These are phyloP conservation scores for Haplotaxodon microlepis DNA, from an alignment of 2,113 vertebrate species.

Conservation along the genomic window DNA sequence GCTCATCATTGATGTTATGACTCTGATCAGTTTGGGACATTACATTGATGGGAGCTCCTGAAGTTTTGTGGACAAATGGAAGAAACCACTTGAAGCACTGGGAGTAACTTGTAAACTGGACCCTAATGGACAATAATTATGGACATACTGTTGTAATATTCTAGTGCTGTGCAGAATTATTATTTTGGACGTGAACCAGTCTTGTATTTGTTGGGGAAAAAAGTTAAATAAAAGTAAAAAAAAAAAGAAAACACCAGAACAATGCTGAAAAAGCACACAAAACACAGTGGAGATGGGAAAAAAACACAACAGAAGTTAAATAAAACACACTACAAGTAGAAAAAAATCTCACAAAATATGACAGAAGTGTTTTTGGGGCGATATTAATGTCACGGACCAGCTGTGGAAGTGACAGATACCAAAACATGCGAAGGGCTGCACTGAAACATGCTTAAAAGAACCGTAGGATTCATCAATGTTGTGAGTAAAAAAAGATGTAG, in stretches of 20 bases:
- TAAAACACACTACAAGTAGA: neutral
- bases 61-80: neutral
- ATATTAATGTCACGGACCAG: neutral
- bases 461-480: neutral
- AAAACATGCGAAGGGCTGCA: neutral
- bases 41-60: neutral
- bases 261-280: neutral
- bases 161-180: neutral
- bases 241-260: neutral
- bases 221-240: fast-evolving
- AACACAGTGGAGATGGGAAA: neutral
- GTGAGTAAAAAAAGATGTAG: neutral
- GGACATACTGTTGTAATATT: neutral
- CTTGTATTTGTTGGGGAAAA: neutral
- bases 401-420: neutral
- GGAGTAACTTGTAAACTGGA: neutral
- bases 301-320: neutral
- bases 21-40: too few relatives aligned
- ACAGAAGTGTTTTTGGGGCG: neutral
- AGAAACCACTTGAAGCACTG: neutral
- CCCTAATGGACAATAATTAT: neutral
- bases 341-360: neutral
- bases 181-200: neutral
- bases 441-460: neutral
- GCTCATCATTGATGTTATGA: too few relatives aligned